Evolutionary conservation across 2,888 invertebrate genomes (phyloP).

Genomic region (Rhingia campestris): DNA sequence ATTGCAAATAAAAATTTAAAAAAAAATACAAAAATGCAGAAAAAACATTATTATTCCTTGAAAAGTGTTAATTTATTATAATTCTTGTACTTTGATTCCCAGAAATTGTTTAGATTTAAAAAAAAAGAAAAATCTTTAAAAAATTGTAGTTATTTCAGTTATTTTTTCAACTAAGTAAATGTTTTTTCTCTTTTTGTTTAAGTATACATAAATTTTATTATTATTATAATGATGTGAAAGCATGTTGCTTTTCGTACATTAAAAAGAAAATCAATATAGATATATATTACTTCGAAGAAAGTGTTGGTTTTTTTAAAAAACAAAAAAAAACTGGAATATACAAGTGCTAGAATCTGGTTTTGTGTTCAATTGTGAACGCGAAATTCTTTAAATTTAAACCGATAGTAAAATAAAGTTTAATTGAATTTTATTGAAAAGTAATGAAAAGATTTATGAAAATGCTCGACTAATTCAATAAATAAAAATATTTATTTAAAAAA

Average conservation of each 20-base stretch:
- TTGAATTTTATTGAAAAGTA: conserved; percentile 44
- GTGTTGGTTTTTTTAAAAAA: conserved; percentile 36
- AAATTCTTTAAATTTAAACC: conserved; percentile 33
- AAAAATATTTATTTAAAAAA: conserved; percentile 17
- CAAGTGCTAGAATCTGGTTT: conserved; percentile 50
- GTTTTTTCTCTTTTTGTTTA: conserved; percentile 35
- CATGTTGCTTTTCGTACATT: conserved; percentile 35
- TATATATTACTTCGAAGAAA: conserved; percentile 14
- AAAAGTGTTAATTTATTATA: conserved; percentile 64
- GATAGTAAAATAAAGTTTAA: conserved; percentile 52
- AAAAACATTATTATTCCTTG: conserved; percentile 52
- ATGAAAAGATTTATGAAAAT: conserved; percentile 6
- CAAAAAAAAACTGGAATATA: conserved; percentile 19
- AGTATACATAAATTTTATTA: conserved; percentile 30
- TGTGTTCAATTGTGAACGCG: conserved; percentile 17
- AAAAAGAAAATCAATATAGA: conserved; percentile 13
- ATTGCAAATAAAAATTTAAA: conserved; percentile 60
- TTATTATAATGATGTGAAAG: conserved; percentile 44
- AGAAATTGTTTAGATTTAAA: conserved; percentile 56
- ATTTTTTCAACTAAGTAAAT: conserved; percentile 35
- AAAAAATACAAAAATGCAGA: conserved; percentile 12
- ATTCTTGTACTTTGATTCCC: conserved; percentile 61
- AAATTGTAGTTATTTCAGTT: conserved; percentile 23
- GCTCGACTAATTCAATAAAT: conserved; percentile 42
- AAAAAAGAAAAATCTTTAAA: conserved; percentile 1